Evolutionary conservation across 2,797 vertebrate species (phyloP).

Genomic region (Eremophila alpestris): DNA sequence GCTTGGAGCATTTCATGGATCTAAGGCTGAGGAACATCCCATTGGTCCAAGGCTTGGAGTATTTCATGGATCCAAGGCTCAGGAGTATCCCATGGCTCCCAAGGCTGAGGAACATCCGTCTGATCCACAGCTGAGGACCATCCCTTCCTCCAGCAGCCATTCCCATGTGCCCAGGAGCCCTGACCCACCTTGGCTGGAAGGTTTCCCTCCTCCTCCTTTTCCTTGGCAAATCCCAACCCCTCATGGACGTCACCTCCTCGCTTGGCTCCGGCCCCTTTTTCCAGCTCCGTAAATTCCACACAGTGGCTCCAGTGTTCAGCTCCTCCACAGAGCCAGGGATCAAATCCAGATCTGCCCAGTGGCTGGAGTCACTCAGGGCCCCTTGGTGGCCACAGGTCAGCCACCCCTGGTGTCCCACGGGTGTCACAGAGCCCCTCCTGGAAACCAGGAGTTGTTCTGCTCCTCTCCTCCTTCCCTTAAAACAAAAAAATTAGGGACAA

Average conservation of each 20-base stretch:
- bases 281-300: background rate
- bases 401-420: no score
- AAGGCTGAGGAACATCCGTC: rapidly evolving
- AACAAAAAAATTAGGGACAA: rapidly evolving
- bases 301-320: background rate
- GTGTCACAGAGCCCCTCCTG: background rate
- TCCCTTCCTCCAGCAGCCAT: background rate
- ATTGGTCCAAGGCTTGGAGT: rapidly evolving
- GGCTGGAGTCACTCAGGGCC: background rate
- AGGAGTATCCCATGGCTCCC: rapidly evolving
- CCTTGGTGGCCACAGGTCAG: rapidly evolving
- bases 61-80: rapidly evolving
- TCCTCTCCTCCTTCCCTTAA: background rate
- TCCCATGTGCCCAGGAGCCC: background rate
- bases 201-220: background rate
- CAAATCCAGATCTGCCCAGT: background rate
- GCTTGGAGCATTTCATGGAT: rapidly evolving
- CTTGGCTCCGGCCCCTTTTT: background rate
- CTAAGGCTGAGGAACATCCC: rapidly evolving
- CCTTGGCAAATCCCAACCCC: background rate
- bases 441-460: background rate
- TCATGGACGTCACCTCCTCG: rapidly evolving
- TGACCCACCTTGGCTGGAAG: background rate
- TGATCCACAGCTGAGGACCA: background rate
- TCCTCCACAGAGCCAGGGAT: background rate